Percentiles rank a stretch among this genome's conserved stretches.
phyloP scores from a whole-genome alignment of 2,888 invertebrate genomes.

The Leptodirus hochenwartii region DNA sequence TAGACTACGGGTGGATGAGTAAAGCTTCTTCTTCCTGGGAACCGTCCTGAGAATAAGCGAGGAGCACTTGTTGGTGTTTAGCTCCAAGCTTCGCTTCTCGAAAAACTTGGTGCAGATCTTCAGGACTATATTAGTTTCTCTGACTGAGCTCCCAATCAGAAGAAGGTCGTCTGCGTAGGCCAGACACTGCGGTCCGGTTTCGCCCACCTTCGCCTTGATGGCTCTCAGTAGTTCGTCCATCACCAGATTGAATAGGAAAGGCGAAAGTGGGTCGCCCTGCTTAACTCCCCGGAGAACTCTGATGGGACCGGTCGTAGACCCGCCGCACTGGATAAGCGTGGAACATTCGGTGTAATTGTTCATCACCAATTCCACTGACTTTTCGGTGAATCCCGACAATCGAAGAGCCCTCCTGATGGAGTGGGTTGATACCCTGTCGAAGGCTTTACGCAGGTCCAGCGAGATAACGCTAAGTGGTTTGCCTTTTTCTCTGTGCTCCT shows the following conservation, averaged over 20 bases:
- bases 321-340: conserved; percentile 18
- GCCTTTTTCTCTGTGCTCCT: too few relatives aligned
- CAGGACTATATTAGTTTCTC: too few relatives aligned
- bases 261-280: conserved; percentile 23
- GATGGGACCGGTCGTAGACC: conserved; percentile 7
- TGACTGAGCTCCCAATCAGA: too few relatives aligned
- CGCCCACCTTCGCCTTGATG: conserved; percentile 10
- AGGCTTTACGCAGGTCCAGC: conserved; percentile 25
- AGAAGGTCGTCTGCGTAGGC: conserved; percentile 23
- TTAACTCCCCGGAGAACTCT: conserved; percentile 19
- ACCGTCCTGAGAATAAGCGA: too few relatives aligned
- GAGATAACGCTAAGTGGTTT: conserved; percentile 20
- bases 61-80: too few relatives aligned
- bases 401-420: conserved; percentile 16
- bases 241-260: conserved; percentile 15
- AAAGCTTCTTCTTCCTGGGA: too few relatives aligned
- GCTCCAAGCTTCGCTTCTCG: too few relatives aligned
- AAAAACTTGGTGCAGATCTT: too few relatives aligned
- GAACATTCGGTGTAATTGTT: conserved; percentile 14
- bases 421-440: conserved; percentile 17
- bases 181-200: conserved; percentile 9
- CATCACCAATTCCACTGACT: conserved; percentile 17
- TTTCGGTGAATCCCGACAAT: conserved; percentile 16
- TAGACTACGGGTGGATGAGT: too few relatives aligned
- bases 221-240: conserved; percentile 15